Conservation (phyloP, 1,140 invertebrate genomes). For the Drosophila bipectinata region DNA sequence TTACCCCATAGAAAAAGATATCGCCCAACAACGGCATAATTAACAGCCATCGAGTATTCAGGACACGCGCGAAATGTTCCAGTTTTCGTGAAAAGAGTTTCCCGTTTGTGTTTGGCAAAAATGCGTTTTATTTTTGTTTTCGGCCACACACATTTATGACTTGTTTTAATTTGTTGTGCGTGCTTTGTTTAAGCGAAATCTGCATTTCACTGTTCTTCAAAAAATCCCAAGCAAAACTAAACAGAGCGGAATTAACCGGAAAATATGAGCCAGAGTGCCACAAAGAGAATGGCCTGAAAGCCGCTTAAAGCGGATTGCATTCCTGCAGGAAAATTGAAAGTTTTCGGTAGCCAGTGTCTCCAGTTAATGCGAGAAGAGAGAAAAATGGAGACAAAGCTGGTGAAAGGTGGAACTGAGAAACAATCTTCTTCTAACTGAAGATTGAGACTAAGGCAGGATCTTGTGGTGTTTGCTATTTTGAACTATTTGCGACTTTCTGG, state of each 20-base stretch:
- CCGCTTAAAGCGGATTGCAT: conserved; percentile 61
- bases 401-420: conserved; percentile 2
- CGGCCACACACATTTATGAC: conserved; percentile 51
- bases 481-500: too few relatives aligned
- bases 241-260: background rate
- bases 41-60: conserved; percentile 80
- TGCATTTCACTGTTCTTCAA: conserved; percentile 41
- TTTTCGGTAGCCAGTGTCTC: conserved; percentile 12
- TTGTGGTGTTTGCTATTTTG: background rate
- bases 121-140: conserved; percentile 21
- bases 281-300: conserved; percentile 39
- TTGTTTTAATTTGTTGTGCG: conserved; percentile 77
- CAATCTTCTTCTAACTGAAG: background rate
- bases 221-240: conserved; percentile 13
- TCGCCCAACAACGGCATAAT: conserved; percentile 57
- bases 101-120: conserved; percentile 42
- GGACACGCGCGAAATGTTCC: conserved; percentile 57
- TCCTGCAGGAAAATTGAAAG: conserved; percentile 35
- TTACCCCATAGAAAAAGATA: conserved; percentile 43
- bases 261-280: background rate
- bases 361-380: conserved; percentile 6
- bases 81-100: conserved; percentile 42
- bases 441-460: conserved; percentile 1
- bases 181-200: conserved; percentile 65
- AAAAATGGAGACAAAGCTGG: background rate